A percentile compares a stretch with the other conserved stretches of the same genome.
These are phyloP conservation scores for Dendrocincla tyrannina DNA, from an alignment of 2,797 vertebrate species.

Conservation along the genomic window DNA sequence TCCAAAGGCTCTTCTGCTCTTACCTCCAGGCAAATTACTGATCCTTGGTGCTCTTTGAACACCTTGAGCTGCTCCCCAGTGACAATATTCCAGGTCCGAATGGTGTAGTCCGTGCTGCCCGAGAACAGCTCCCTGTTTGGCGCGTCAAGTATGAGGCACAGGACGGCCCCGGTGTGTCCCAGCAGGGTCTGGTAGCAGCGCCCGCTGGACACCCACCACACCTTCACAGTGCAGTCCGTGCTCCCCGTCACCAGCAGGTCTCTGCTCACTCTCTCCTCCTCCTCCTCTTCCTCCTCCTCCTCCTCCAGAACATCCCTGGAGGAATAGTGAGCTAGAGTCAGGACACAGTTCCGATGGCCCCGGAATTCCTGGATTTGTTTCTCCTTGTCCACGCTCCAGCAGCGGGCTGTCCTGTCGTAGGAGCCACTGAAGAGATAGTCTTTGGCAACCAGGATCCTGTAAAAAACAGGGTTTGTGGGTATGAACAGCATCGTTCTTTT, in stretches of 20 bases:
- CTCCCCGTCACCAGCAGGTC: slow-evolving; percentile 83
- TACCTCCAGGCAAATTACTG: slow-evolving; percentile 83
- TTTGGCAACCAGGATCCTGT: slow-evolving; percentile 79
- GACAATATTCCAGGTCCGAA: slow-evolving; percentile 82
- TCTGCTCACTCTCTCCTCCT: slow-evolving; percentile 59
- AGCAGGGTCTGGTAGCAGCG: slow-evolving; percentile 81
- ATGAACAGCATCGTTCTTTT: background rate
- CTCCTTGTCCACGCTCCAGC: slow-evolving; percentile 78
- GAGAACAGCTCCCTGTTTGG: slow-evolving; percentile 79
- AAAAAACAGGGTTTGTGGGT: background rate
- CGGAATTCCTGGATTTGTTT: slow-evolving; percentile 77
- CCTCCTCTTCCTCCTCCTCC: slow-evolving; percentile 60
- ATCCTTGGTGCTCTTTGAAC: slow-evolving; percentile 82
- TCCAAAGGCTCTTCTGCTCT: background rate
- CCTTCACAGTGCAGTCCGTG: slow-evolving; percentile 80
- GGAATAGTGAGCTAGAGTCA: slow-evolving; percentile 78
- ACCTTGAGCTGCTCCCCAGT: slow-evolving; percentile 80
- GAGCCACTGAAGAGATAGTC: slow-evolving; percentile 82
- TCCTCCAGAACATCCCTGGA: slow-evolving; percentile 72
- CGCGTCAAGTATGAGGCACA: slow-evolving; percentile 78
- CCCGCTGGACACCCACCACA: slow-evolving; percentile 83
- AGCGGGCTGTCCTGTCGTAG: slow-evolving; percentile 81
- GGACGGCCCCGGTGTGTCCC: slow-evolving; percentile 80
- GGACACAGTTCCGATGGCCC: slow-evolving; percentile 81
- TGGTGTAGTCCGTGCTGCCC: slow-evolving; percentile 80